These are phyloP conservation scores for Fratercula arctica DNA, from an alignment of 2,797 vertebrate genomes.

Conservation along the genomic window DNA sequence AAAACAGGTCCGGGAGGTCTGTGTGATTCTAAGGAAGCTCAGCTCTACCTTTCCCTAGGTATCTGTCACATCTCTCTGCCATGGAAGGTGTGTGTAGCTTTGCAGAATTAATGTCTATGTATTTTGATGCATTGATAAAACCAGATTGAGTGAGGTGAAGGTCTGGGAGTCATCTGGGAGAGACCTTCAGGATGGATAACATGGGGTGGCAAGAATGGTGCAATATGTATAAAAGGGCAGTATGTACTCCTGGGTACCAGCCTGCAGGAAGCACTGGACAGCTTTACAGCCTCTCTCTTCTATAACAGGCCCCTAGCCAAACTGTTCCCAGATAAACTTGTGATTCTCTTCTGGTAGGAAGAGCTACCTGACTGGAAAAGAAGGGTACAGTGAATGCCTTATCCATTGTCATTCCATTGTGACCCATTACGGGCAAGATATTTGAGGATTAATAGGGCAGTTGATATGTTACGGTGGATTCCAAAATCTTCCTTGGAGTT, in stretches of 20 bases:
- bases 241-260: not conserved
- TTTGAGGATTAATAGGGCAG: not conserved
- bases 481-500: not conserved
- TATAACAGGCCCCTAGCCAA: accelerated
- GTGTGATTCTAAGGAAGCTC: not conserved
- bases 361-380: not conserved
- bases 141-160: not conserved
- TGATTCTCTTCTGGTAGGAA: not conserved
- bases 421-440: not conserved
- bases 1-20: not conserved
- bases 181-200: not conserved
- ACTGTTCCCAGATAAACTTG: not conserved
- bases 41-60: not conserved
- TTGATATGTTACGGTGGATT: not conserved
- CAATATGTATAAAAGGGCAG: not conserved
- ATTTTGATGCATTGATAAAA: not conserved
- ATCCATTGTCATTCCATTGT: not conserved
- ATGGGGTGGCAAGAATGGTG: not conserved
- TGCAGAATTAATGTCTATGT: not conserved
- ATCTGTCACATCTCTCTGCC: not conserved
- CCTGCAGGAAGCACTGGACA: not conserved
- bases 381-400: not conserved
- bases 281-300: not conserved
- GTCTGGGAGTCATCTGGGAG: not conserved
- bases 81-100: not conserved